These are phyloP conservation scores for Paradisaea rubra DNA, from an alignment of 2,113 vertebrate species.

Conservation along the genomic window DNA sequence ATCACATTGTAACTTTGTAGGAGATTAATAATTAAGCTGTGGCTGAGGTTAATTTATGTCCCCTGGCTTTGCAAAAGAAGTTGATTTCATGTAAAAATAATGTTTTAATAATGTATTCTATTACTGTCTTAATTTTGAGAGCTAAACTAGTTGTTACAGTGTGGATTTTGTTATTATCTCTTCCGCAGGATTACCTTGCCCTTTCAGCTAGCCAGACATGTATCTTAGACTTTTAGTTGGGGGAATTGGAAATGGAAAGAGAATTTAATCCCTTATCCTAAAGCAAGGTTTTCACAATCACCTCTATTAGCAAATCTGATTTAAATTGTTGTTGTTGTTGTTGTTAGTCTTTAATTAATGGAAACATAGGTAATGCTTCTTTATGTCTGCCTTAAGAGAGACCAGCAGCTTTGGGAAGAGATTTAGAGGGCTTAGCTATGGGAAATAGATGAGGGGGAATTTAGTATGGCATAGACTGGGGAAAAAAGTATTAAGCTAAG, in stretches of 20 bases:
- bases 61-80: neutral
- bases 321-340: neutral
- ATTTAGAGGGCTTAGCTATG: neutral
- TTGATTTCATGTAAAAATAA: neutral
- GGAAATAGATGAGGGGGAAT: neutral
- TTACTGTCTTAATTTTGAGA: neutral
- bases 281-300: neutral
- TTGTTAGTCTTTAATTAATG: slow-evolving; percentile 2
- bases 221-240: neutral
- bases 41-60: neutral
- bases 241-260: neutral
- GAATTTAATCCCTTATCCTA: neutral
- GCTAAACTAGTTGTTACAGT: neutral
- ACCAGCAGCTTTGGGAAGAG: neutral
- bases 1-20: neutral
- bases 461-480: neutral
- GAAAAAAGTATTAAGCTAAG: neutral
- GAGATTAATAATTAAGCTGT: neutral
- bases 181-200: neutral
- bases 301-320: neutral
- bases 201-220: neutral
- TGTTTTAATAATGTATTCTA: neutral
- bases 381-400: neutral
- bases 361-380: neutral
- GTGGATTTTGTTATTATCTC: neutral